Conservation (phyloP, 1,140 invertebrate species). For the Hylaeus anthracinus region DNA sequence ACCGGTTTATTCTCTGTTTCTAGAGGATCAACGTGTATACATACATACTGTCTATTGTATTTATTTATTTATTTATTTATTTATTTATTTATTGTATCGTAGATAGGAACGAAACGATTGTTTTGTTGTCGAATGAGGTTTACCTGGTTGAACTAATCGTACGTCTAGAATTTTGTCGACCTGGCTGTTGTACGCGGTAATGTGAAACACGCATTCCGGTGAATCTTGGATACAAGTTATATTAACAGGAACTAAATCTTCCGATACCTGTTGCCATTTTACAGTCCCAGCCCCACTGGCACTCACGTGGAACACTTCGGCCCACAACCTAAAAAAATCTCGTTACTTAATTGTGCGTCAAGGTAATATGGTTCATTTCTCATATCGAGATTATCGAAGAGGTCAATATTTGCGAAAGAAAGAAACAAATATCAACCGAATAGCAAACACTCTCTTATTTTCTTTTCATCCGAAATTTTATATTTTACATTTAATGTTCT, state of each 20-base stretch:
- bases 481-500: too few relatives aligned
- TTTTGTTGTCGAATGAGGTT: slow-evolving; percentile 46
- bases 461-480: too few relatives aligned
- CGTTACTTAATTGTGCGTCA: slow-evolving; percentile 35
- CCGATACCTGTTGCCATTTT: slow-evolving; percentile 98
- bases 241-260: slow-evolving; percentile 98
- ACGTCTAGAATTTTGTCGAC: slow-evolving; percentile 99
- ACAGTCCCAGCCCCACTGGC: slow-evolving; percentile 93
- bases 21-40: too few relatives aligned
- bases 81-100: background rate
- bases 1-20: too few relatives aligned
- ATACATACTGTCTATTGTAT: too few relatives aligned
- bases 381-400: background rate
- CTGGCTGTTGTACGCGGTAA: slow-evolving; percentile 98
- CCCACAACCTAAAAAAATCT: slow-evolving; percentile 92
- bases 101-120: background rate
- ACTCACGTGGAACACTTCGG: slow-evolving; percentile 98
- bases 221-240: slow-evolving; percentile 98
- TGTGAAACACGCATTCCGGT: slow-evolving; percentile 97
- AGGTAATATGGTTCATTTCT: background rate
- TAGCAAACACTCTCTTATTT: too few relatives aligned
- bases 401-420: background rate
- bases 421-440: background rate
- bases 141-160: slow-evolving; percentile 97
- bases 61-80: too few relatives aligned